phyloP scores from a whole-genome alignment of 2,797 vertebrate genomes.

The Brachyrhaphis roseni region DNA sequence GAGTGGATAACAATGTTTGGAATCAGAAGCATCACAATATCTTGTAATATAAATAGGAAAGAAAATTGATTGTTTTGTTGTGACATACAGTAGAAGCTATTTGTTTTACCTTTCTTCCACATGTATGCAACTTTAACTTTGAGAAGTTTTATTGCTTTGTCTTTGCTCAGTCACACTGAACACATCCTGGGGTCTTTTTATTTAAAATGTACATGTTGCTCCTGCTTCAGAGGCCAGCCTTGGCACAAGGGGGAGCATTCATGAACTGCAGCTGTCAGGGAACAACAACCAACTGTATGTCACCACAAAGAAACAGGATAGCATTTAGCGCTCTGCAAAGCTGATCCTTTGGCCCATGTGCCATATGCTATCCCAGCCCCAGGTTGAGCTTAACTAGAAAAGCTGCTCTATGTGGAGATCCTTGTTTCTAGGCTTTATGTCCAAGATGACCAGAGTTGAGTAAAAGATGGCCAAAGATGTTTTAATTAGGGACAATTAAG shows the following conservation, averaged over 20 bases:
- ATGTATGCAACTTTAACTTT: rapidly evolving
- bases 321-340: slow-evolving; percentile 21
- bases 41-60: not conserved
- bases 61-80: not conserved
- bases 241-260: slow-evolving; percentile 46
- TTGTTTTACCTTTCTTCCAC: not conserved
- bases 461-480: not conserved
- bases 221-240: slow-evolving; percentile 18
- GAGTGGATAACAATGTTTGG: not conserved
- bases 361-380: slow-evolving; percentile 66
- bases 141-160: not conserved
- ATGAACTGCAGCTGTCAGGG: slow-evolving; percentile 61
- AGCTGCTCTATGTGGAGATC: slow-evolving; percentile 4
- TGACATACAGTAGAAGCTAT: not conserved
- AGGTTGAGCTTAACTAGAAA: slow-evolving; percentile 54
- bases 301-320: slow-evolving; percentile 56
- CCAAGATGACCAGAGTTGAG: not conserved
- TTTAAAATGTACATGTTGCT: slow-evolving; percentile 9
- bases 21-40: not conserved
- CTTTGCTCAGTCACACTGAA: not conserved
- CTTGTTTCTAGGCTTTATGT: slow-evolving; percentile 10
- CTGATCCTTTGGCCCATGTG: slow-evolving; percentile 50
- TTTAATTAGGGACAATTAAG: not conserved
- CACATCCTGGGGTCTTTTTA: slow-evolving; percentile 24
- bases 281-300: slow-evolving; percentile 42